These are phyloP conservation scores for Aphelenchoides bicaudatus DNA, from an alignment of 2,888 invertebrate genomes.

Conservation along the genomic window DNA sequence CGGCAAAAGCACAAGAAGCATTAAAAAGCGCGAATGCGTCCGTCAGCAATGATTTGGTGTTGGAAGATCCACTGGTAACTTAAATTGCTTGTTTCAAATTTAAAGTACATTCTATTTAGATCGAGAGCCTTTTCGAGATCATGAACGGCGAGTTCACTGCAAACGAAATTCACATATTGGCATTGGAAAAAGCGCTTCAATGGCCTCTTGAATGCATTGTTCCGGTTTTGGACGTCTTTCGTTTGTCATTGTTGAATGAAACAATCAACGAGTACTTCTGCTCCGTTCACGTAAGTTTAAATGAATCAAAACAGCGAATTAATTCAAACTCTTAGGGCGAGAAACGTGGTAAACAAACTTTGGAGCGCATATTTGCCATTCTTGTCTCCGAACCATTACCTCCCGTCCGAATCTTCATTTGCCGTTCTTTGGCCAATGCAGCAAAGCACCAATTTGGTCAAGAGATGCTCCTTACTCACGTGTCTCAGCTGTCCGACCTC, in stretches of 20 bases:
- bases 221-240: conserved; percentile 81
- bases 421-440: conserved; percentile 78
- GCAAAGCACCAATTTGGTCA: conserved; percentile 67
- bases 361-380: conserved; percentile 64
- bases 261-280: conserved; percentile 60
- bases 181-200: conserved; percentile 69
- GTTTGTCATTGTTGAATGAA: conserved; percentile 74
- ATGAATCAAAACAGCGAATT: not conserved
- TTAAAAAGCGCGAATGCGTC: conserved; percentile 15
- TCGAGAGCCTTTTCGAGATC: conserved; percentile 16
- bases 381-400: conserved; percentile 63
- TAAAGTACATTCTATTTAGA: conserved; percentile 4
- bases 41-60: not conserved
- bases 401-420: conserved; percentile 73
- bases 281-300: not conserved
- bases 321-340: not conserved
- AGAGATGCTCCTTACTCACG: conserved; percentile 33
- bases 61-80: conserved; percentile 19
- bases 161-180: conserved; percentile 67
- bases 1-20: conserved; percentile 39
- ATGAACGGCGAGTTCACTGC: conserved; percentile 62
- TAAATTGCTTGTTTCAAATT: not conserved
- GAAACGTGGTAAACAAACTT: conserved; percentile 40
- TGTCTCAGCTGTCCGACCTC: conserved; percentile 9
- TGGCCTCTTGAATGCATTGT: conserved; percentile 80